Evolutionary conservation across 2,113 vertebrate species (phyloP), one percentile per base, ranked within the genome.

Genomic region (Micromys minutus): DNA sequence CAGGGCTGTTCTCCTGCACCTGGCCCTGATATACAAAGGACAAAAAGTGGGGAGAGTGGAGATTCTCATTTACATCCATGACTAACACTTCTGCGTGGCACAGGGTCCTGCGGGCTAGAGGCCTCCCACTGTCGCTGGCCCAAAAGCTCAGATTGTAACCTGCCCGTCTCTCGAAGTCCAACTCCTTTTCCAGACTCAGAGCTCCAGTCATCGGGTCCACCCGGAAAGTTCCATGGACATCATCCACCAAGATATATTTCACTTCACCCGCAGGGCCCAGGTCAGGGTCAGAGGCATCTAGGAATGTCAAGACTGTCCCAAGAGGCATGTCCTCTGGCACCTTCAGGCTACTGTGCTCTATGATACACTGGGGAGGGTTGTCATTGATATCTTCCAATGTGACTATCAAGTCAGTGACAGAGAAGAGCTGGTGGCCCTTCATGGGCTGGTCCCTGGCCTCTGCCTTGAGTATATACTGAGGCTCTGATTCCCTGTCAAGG

Each of bases 51-150:
- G 99, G 99, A 29, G 98, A 94, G 93, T 99, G 98, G 90, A 99
- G 98, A 95, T 99, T 99, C 98, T 99, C 99, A 31, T 99, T 99
- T 84, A 99, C 98, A 72, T 99, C 99, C 96, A 99, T 96, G 89
- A 99, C 98, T 63, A 98, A 98, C 57, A 99, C 98, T 97, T 99
- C 99, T 91, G 99, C 96, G 2, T 99, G 99, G 95, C 99, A 99
- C 75, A 99, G 99, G 2, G 99, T 99, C 16, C 99, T 99, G 67
- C 98, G 99, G 89, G 99, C 98, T 71, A 98, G 98, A 39, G 99
- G 99, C 72, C 97, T 98, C 76, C 99, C 99, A 0, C 98, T 93
- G 26, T 99, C 99, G 3, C 99, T 99, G 16, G 98, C 99, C 90
- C 99, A 99, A 83, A 99, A 97, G 0, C 99, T 99, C 77, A 99